phyloP scores from a whole-genome alignment of 2,113 vertebrate species.

The Ptilorrhoa leucosticta region DNA sequence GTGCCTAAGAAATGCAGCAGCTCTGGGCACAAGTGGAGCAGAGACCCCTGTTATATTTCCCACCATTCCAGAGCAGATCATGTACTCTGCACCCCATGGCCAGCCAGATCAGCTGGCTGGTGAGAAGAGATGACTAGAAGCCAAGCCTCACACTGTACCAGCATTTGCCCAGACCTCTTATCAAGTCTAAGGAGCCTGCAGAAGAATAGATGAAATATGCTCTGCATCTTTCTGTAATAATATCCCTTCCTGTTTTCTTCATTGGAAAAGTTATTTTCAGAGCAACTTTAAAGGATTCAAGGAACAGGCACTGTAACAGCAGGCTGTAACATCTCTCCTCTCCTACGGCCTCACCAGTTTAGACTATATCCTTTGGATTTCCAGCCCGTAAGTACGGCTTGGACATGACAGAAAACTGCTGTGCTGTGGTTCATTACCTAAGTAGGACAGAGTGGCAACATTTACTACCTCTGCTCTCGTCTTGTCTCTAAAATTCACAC shows the following conservation, averaged over 20 bases:
- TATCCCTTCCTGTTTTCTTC: neutral
- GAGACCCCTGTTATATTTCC: neutral
- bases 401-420: neutral
- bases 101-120: neutral
- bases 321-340: neutral
- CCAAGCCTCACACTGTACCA: neutral
- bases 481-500: neutral
- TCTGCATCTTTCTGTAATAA: neutral
- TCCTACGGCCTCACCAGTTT: neutral
- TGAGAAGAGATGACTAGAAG: neutral
- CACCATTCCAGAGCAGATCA: neutral
- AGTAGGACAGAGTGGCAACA: neutral
- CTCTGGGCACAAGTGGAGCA: accelerated
- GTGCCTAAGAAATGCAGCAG: neutral
- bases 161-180: neutral
- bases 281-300: neutral
- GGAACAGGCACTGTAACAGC: neutral
- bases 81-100: neutral
- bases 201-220: neutral
- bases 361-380: neutral
- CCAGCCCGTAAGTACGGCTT: neutral
- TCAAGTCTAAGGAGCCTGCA: neutral
- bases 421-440: neutral
- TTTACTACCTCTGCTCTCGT: neutral
- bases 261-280: neutral